A percentile compares a stretch with the other conserved stretches of the same genome.
These are phyloP conservation scores for Phymorhynchus buccinoides DNA, from an alignment of 1,140 invertebrate species.

Conservation along the genomic window DNA sequence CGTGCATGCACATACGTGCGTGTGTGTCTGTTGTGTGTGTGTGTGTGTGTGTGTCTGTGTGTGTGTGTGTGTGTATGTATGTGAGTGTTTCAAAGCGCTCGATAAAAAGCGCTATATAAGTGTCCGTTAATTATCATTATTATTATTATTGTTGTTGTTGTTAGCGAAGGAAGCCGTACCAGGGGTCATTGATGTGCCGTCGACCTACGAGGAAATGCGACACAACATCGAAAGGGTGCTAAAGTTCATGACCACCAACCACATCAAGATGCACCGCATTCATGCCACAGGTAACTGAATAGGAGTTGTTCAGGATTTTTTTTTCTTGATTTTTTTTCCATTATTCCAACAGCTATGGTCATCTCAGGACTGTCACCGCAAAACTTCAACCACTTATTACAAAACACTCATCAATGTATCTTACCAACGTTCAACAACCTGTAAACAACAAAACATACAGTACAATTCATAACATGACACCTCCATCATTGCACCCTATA, in stretches of 20 bases:
- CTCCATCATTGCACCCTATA: no score
- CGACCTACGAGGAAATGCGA: constrained; percentile 64
- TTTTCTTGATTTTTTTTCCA: no score
- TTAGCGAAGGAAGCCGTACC: constrained; percentile 70
- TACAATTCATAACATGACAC: no score
- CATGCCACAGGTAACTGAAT: constrained; percentile 62
- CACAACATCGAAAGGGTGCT: constrained; percentile 74
- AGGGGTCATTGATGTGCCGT: constrained; percentile 65
- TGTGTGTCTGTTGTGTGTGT: not conserved
- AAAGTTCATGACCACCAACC: constrained; percentile 65
- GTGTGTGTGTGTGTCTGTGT: not conserved
- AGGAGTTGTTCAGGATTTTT: no score
- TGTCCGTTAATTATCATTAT: no score
- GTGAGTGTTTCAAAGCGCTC: not conserved
- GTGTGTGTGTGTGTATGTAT: not conserved
- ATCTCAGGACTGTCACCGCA: no score
- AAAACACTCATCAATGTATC: no score
- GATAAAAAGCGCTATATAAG: no score
- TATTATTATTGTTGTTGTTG: not conserved
- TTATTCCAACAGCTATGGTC: no score
- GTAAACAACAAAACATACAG: no score
- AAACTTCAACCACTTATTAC: no score
- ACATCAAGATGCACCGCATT: constrained; percentile 69
- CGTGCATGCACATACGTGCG: not conserved
- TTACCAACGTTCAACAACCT: no score